Evolutionary conservation across 2,797 vertebrate species (phyloP).

Genomic region (Acanthurus tractus): DNA sequence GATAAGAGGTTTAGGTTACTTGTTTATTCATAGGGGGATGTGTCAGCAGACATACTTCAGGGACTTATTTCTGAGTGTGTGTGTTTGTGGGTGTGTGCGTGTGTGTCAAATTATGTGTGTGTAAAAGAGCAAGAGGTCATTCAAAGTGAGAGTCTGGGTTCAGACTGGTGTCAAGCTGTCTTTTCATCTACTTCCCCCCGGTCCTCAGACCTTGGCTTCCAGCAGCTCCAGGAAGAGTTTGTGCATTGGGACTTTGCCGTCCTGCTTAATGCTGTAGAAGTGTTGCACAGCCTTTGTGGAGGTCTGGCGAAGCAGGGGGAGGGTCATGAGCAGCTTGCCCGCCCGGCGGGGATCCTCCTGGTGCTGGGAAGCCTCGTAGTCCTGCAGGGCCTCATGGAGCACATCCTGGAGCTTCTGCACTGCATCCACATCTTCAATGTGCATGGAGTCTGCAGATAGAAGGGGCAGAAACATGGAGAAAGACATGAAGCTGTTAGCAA

Average conservation of each 20-base stretch:
- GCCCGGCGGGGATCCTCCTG: constrained; percentile 96
- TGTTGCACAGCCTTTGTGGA: constrained; percentile 99
- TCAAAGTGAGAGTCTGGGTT: constrained; percentile 67
- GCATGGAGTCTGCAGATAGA: constrained; percentile 93
- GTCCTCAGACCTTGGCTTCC: constrained; percentile 97
- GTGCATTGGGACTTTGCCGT: constrained; percentile 99
- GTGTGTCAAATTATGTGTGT: constrained; percentile 41
- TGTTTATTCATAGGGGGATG: constrained; percentile 52
- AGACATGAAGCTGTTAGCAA: background rate
- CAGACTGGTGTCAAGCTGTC: constrained; percentile 56
- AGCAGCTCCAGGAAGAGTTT: constrained; percentile 99
- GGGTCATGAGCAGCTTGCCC: constrained; percentile 98
- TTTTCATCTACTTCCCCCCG: constrained; percentile 42
- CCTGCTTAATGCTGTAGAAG: constrained; percentile 99
- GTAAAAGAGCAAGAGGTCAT: constrained; percentile 80
- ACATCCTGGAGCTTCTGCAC: constrained; percentile 99
- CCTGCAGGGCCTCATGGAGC: constrained; percentile 98
- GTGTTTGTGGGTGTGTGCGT: constrained; percentile 33
- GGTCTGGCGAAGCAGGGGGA: constrained; percentile 97
- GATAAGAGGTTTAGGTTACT: constrained; percentile 54
- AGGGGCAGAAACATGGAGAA: background rate
- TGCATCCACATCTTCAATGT: constrained; percentile 98
- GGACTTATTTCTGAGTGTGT: constrained; percentile 44
- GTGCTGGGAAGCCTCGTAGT: constrained; percentile 96
- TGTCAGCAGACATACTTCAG: constrained; percentile 63